Base-by-base conservation (phyloP, 2,888 invertebrate genomes). In the Mimumesa dahlbomi region DNA sequence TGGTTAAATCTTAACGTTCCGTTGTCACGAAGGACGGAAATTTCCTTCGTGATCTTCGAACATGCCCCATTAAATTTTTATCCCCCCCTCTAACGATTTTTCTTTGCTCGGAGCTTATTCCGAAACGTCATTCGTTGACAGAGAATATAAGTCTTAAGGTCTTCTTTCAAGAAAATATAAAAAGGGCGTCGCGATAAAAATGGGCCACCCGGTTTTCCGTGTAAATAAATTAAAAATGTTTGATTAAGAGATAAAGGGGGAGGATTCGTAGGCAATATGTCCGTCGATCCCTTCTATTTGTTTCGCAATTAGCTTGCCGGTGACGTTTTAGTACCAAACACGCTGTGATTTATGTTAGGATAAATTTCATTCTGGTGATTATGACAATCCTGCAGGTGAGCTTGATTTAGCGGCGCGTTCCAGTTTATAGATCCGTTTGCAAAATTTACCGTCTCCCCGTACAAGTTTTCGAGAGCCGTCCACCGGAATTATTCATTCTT, bases 1-100 rank as follows among this genome's bases (percentile, higher is more conserved):
- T 31, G 11, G 9, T 49, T 43, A 59, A 66, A 66, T 63, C 66
- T 63, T 66, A 42, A 50, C 53, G 42, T 46, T 34, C 22, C n/a
- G 19, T 40, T n/a, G n/a, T 19, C 19, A 2, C 18, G 4, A 5
- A 42, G 16, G 4, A 5, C 34, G 16, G 18, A 38, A 40, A 49
- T 48, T 46, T 16, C n/a, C 22, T 2, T 22, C 14, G n/a, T 9
- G 29, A 16, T 22, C 21, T 19, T 19, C 1, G 6, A 16, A 16
- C 16, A 16, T 16, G 16, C 14, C 1, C 11, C 16, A 7, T 64
- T 48, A 69, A 70, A 70, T 19, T 54, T 67, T 70, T 50, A 66
- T 52, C 19, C 38, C n/a, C 4, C 36, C 13, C 2, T 11, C 7
- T 69, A 61, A 67, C 14, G 61, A 61, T 52, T 25, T 31, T 22